phyloP scores from a whole-genome alignment of 1,140 invertebrate genomes.

The Eriosoma lanigerum region DNA sequence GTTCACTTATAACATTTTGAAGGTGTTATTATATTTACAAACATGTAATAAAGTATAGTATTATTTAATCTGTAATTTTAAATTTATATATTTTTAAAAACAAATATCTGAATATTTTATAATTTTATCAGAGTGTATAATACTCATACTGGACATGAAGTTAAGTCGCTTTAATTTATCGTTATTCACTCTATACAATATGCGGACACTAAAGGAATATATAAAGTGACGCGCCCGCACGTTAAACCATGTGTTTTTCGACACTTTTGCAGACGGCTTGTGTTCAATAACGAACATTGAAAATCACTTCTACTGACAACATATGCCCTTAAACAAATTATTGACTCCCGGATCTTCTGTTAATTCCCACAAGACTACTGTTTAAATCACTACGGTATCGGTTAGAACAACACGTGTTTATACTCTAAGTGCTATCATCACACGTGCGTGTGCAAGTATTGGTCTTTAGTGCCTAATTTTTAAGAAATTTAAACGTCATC shows the following conservation, averaged over 20 bases:
- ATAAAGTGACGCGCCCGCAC: neutral
- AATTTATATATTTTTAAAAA: too few relatives aligned
- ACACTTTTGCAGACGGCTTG: neutral
- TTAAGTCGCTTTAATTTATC: too few relatives aligned
- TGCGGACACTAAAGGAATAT: neutral
- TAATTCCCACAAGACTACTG: constrained; percentile 16
- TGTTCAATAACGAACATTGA: constrained; percentile 31
- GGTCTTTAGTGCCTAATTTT: constrained; percentile 1
- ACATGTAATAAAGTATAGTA: too few relatives aligned
- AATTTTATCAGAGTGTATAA: too few relatives aligned
- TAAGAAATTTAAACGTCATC: constrained; percentile 20
- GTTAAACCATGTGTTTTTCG: constrained; percentile 20
- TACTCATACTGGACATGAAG: too few relatives aligned
- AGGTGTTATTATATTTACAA: too few relatives aligned
- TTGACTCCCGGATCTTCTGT: constrained; percentile 6
- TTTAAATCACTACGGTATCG: constrained; percentile 18
- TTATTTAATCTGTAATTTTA: too few relatives aligned
- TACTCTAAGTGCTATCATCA: neutral
- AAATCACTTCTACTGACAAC: constrained; percentile 13
- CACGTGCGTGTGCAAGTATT: neutral
- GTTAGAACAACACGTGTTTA: constrained; percentile 18
- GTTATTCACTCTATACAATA: too few relatives aligned
- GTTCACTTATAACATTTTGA: too few relatives aligned
- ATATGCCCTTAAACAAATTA: constrained; percentile 11
- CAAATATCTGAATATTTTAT: too few relatives aligned